Evolutionary conservation across 2,113 vertebrate species (phyloP).

Genomic region (Sinosuthora webbiana): DNA sequence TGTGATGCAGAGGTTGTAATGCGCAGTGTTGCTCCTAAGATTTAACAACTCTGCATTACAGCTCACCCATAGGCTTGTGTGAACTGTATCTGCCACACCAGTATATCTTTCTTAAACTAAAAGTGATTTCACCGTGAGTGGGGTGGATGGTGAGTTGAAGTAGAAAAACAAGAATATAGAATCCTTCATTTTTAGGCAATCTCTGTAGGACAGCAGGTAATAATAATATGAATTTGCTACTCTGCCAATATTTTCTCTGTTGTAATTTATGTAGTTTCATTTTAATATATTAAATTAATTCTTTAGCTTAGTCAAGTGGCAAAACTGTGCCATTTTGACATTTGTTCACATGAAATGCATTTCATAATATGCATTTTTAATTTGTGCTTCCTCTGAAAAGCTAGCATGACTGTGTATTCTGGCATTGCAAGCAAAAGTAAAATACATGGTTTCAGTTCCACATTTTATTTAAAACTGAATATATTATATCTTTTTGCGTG

Average conservation of each 20-base stretch:
- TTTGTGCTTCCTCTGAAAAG: slow-evolving; percentile 7
- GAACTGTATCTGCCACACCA: not conserved
- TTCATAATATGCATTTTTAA: not conserved
- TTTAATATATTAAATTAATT: not conserved
- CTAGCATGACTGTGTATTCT: not conserved
- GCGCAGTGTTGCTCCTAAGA: slow-evolving; percentile 19
- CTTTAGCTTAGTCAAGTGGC: not conserved
- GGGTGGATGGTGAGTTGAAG: not conserved
- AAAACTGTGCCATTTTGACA: slow-evolving; percentile 8
- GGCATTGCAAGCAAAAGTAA: not conserved
- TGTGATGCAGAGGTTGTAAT: slow-evolving; percentile 46
- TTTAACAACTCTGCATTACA: slow-evolving; percentile 46
- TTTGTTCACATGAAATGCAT: slow-evolving; percentile 9
- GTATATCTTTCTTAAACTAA: not conserved
- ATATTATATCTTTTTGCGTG: not conserved
- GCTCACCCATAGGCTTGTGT: not conserved
- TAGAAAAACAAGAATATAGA: not conserved
- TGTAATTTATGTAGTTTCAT: not conserved
- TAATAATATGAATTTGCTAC: not conserved
- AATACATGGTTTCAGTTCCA: not conserved
- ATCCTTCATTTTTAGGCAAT: slow-evolving; percentile 16
- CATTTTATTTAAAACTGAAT: not conserved
- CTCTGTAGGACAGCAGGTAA: not conserved
- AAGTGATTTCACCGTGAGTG: not conserved
- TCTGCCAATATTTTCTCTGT: not conserved